Evolutionary conservation across 1,140 invertebrate genomes (phyloP).

Genomic region (Drosophila sucinea): DNA sequence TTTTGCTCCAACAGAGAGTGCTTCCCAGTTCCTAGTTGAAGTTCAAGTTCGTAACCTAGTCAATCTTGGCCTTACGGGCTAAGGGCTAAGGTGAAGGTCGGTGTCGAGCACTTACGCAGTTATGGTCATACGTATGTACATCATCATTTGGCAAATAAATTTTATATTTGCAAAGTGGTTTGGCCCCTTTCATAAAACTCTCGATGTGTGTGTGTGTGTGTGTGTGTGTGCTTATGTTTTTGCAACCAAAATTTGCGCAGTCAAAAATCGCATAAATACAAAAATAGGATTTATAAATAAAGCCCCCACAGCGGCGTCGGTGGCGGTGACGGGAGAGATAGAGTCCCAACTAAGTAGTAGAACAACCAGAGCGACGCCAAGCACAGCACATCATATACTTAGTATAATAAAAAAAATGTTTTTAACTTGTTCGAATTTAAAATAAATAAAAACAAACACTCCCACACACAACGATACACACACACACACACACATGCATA

Average conservation of each 20-base stretch:
- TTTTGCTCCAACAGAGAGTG: background rate
- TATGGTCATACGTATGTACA: background rate
- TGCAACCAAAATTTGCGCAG: conserved; percentile 29
- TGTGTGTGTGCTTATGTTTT: conserved; percentile 1
- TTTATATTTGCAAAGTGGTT: background rate
- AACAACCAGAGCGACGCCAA: conserved; percentile 3
- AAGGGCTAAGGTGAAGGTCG: background rate
- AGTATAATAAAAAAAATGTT: background rate
- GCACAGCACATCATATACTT: background rate
- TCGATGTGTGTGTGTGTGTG: background rate
- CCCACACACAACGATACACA: background rate
- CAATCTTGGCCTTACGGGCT: no score
- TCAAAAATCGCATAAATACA: conserved; percentile 44
- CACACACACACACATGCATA: conserved; percentile 1
- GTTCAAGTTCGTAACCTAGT: background rate
- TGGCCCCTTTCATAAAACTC: conserved; percentile 1
- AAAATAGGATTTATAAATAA: conserved; percentile 56
- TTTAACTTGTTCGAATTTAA: conserved; percentile 37
- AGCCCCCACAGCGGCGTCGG: background rate
- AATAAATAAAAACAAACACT: conserved; percentile 20
- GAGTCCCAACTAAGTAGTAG: background rate
- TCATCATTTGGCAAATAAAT: background rate
- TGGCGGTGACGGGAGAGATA: background rate
- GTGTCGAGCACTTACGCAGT: background rate
- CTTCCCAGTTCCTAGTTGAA: background rate